phyloP scores from a whole-genome alignment of 2,797 vertebrate species.

The Sebastes reedi region DNA sequence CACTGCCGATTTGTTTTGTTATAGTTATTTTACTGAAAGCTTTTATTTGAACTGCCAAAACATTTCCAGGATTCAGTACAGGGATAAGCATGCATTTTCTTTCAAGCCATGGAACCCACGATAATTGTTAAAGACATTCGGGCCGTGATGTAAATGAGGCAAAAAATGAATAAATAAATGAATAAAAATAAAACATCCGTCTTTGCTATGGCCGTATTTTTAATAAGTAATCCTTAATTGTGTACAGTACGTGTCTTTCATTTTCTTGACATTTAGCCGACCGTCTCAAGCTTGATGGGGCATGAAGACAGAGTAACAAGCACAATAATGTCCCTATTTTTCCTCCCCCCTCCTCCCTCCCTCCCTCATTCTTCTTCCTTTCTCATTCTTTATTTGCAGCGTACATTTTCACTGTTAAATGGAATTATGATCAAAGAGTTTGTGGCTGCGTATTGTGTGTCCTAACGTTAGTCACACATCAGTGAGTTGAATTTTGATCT shows the following conservation, averaged over 20 bases:
- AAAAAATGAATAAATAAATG: slow-evolving; percentile 10
- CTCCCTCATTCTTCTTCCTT: slow-evolving; percentile 17
- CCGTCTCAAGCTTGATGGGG: slow-evolving; percentile 69
- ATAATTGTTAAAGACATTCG: neutral
- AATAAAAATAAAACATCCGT: slow-evolving; percentile 23
- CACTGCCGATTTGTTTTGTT: neutral
- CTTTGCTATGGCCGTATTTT: slow-evolving; percentile 53
- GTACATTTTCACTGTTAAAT: slow-evolving; percentile 80
- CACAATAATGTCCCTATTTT: slow-evolving; percentile 59
- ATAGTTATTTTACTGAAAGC: neutral
- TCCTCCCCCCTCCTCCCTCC: neutral
- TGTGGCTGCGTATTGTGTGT: slow-evolving; percentile 77
- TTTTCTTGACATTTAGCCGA: slow-evolving; percentile 68
- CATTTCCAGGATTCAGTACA: neutral
- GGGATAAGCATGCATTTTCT: neutral
- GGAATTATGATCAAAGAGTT: slow-evolving; percentile 83
- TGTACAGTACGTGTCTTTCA: slow-evolving; percentile 52
- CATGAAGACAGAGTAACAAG: slow-evolving; percentile 75
- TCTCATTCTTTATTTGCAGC: slow-evolving; percentile 67
- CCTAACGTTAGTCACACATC: slow-evolving; percentile 81
- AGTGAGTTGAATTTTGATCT: slow-evolving; percentile 80
- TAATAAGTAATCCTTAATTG: slow-evolving; percentile 69
- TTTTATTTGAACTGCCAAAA: neutral
- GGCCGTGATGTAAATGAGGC: slow-evolving; percentile 11
- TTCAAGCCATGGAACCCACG: neutral